Conservation (phyloP, 2,797 vertebrate genomes). For the Macroramphosus scolopax region DNA sequence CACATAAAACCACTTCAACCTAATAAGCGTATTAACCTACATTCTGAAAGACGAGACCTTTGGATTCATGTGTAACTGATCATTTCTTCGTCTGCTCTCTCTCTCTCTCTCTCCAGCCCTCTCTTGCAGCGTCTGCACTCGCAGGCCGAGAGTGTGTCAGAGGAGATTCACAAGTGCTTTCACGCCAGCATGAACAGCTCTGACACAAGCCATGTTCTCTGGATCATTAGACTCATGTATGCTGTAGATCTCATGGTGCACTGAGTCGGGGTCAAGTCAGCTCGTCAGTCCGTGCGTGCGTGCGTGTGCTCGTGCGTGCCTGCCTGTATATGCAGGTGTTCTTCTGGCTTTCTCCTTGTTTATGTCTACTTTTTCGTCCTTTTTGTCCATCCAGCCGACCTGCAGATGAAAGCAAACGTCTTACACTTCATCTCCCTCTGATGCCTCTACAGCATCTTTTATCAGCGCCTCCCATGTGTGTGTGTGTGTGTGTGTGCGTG, state of each 20-base stretch:
- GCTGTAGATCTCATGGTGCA: slow-evolving; percentile 43
- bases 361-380: slow-evolving; percentile 32
- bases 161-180: slow-evolving; percentile 21
- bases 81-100: slow-evolving; percentile 20
- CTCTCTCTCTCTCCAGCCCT: slow-evolving; percentile 10
- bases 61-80: slow-evolving; percentile 6
- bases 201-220: slow-evolving; percentile 54
- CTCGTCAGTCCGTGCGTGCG: slow-evolving; percentile 1
- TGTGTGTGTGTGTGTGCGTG: slow-evolving; percentile 8
- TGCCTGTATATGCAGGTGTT: too few species aligned
- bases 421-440: slow-evolving; percentile 48
- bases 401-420: slow-evolving; percentile 61
- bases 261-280: slow-evolving; percentile 34
- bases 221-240: slow-evolving; percentile 48
- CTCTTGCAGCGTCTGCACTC: neutral
- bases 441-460: slow-evolving; percentile 47
- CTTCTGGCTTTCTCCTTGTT: slow-evolving; percentile 27
- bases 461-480: slow-evolving; percentile 8
- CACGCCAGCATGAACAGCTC: slow-evolving; percentile 25
- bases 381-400: slow-evolving; percentile 44
- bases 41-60: slow-evolving; percentile 2
- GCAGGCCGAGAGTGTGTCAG: slow-evolving; percentile 1
- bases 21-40: neutral
- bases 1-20: neutral
- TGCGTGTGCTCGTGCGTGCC: neutral